Evolutionary conservation across 2,797 vertebrate species (phyloP), one percentile per base, ranked within the genome.

Genomic region (Semaprochilodus insignis): DNA sequence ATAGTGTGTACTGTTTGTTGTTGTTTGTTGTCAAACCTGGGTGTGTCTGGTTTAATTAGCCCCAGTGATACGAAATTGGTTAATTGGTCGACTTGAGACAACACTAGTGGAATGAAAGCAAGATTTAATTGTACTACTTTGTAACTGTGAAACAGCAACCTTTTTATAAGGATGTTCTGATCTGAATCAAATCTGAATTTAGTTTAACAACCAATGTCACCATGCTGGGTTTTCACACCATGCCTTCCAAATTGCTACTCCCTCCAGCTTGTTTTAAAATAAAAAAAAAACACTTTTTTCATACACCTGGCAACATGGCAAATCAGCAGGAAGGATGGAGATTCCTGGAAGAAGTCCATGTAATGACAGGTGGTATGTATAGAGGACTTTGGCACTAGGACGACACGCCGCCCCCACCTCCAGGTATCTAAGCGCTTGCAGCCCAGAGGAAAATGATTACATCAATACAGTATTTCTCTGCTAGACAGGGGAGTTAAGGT

Each of bases 311-410:
- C 52, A 57, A 59, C 27, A 19, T 19, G 16, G 15, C 72, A 57
- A 74, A 81, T 67, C 51, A 74, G 63, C 62, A n/a, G 51, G 17
- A 34, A 27, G 63, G 54, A 25, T 19, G 44, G 34, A 48, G 62
- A 54, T 55, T 66, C 40, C 51, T 71, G 74, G 72, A 75, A 48
- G 51, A 23, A 48, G 4, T 36, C 36, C 65, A 70, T 70, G n/a
- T 6, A 69, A 70, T 70, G 54, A 76, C 63, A 57, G 31, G 13
- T 21, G 31, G 13, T 21, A 5, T 44, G 40, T 57, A 2, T 66
- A 34, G 36, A 66, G 52, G 15, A 27, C 44, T 74, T 67, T 57
- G 51, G 48, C 60, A 48, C 34, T 16, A 51, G 31, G 15, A 16
- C 52, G n/a, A 13, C 75, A 44, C 27, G 23, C 31, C 25, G 69